Evolutionary conservation across 2,888 invertebrate species (phyloP).

Genomic region (Autographa gamma): DNA sequence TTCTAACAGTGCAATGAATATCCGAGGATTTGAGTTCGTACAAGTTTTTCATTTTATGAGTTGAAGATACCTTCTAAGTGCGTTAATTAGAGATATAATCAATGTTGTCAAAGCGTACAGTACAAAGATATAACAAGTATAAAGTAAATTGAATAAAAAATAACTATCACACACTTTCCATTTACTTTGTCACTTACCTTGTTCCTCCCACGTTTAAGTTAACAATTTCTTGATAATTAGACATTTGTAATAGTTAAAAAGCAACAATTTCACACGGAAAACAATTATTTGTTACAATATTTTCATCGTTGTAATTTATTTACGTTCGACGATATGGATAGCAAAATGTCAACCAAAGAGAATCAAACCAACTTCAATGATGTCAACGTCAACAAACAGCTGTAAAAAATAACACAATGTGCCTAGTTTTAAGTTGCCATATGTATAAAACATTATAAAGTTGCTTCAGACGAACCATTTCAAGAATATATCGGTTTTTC

Average conservation of each 20-base stretch:
- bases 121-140: conserved; percentile 7
- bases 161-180: conserved; percentile 49
- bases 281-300: conserved; percentile 20
- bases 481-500: conserved; percentile 15
- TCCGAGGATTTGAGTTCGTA: neutral
- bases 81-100: conserved; percentile 2
- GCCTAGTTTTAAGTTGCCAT: conserved; percentile 27
- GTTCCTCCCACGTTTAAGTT: conserved; percentile 98
- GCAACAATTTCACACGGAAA: conserved; percentile 42
- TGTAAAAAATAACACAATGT: conserved; percentile 53
- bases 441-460: neutral
- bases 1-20: neutral
- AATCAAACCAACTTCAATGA: neutral
- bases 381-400: conserved; percentile 66
- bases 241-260: conserved; percentile 68
- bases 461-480: neutral
- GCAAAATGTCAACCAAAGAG: conserved; percentile 34
- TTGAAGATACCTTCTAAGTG: conserved; percentile 2
- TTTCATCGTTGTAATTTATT: conserved; percentile 46
- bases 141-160: conserved; percentile 26
- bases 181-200: conserved; percentile 89
- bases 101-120: neutral
- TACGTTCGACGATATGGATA: conserved; percentile 45
- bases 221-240: conserved; percentile 91
- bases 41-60: neutral